Base-by-base conservation (phyloP, 2,888 invertebrate genomes). In the Uloborus plumipes region DNA sequence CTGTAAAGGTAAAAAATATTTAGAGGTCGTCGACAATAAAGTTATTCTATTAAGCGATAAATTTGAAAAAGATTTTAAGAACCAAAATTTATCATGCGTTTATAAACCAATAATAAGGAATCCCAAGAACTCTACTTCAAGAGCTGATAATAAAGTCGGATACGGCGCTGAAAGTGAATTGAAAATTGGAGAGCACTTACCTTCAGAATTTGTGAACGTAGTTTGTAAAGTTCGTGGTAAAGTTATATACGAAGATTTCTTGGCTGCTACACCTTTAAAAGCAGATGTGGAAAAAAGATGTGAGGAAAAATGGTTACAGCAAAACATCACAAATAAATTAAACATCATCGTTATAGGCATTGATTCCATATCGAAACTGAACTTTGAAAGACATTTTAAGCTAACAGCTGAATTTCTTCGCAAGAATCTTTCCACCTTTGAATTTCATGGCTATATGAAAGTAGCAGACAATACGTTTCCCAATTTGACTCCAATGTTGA, bases 321-420 rank as follows among this genome's bases (percentile, higher is more conserved):
- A 69, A 13, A 53, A 61, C 4, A 50, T 47, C 20, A 16, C 4
- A 16, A 31, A n/a, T 13, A 84, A 78, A 0, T 89, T 93, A 22
- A 94, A 93, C 87, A 92, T 97, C 0, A 89, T 96, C 47, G 90
- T 96, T 88, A 88, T 97, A 22, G 96, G 96, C 61, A 93, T 97
- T 86, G 96, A 96, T 88, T 94, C 95, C 59, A 93, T 96, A 86
- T 96, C 96, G 0, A 89, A 95, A 74, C 90, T 94, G 61, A 94
- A 96, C 88, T 91, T 94, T 76, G 91, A 92, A 22, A 91, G 94
- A 69, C 92, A 93, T 13, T 93, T 96, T 92, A 93, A 93, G 0
- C 91, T 91, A 87, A 95, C 95, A 0, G 90, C 91, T 0, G 89
- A 91, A 18, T 93, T 92, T 88, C 90, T 97, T 51, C 77, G 87